Evolutionary conservation across 1,140 invertebrate species (phyloP).

Genomic region (Eupeodes corollae): DNA sequence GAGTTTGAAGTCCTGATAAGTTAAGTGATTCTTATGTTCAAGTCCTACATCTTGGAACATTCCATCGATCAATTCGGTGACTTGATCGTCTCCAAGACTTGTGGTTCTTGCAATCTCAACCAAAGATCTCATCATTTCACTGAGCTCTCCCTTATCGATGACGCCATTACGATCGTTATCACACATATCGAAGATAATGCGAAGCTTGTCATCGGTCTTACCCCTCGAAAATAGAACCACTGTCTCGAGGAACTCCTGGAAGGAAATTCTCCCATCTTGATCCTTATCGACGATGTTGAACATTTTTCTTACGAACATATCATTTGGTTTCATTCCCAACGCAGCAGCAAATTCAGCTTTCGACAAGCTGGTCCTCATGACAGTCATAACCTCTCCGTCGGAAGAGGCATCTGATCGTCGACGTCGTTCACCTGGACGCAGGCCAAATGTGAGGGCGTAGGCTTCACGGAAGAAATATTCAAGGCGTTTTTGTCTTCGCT

Average conservation of each 20-base stretch:
- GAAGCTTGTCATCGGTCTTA: constrained; percentile 88
- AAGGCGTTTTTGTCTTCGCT: constrained; percentile 82
- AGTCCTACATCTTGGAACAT: constrained; percentile 91
- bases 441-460: constrained; percentile 86
- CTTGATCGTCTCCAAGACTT: constrained; percentile 76
- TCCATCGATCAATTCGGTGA: constrained; percentile 84
- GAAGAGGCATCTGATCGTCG: constrained; percentile 57
- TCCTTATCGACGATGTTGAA: constrained; percentile 98
- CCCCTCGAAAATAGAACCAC: constrained; percentile 84
- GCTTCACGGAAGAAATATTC: constrained; percentile 98
- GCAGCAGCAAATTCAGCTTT: constrained; percentile 95
- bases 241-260: constrained; percentile 95
- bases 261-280: constrained; percentile 89
- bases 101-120: constrained; percentile 91
- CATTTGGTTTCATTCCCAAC: constrained; percentile 90
- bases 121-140: constrained; percentile 85
- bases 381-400: constrained; percentile 77
- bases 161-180: constrained; percentile 92
- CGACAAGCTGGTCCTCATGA: constrained; percentile 86
- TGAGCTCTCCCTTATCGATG: constrained; percentile 88
- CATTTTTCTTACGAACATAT: constrained; percentile 97
- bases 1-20: constrained; percentile 89
- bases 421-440: constrained; percentile 58
- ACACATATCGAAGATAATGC: constrained; percentile 98
- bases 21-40: constrained; percentile 80